Evolutionary conservation across 2,888 invertebrate genomes (phyloP), one percentile per base, ranked within the genome.

Genomic region (Entomobrya proxima): DNA sequence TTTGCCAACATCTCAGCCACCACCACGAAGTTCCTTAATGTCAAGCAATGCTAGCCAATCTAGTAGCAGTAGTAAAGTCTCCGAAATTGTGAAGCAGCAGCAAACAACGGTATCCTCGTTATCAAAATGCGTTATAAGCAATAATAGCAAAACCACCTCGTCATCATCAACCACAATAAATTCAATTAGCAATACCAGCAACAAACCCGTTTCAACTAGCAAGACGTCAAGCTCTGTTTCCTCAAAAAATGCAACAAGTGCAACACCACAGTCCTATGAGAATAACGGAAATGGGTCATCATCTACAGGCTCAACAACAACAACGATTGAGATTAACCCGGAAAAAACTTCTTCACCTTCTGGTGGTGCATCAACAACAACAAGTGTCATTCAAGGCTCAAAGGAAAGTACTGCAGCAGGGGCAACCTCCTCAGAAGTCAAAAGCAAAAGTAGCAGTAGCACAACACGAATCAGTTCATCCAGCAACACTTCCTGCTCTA

Each of bases 191-290:
- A 69, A 35, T 69, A 37, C 37, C 77, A 69, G 27, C 69, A 72
- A 81, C 69, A 76, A 69, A 58, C 37, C 76, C 32, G 40, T 77
- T 76, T 81, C 81, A 75, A 81, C 55, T 69, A 40, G 47, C 40
- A 85, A 85, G 79, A 37, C 79, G 44, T 79, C 85, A 85, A 86
- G 77, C 81, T 86, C 81, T 44, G 77, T 37, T 77, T 81, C 86
- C 55, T 77, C 79, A n/a, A 69, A 77, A 77, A 77, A 44, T 86
- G 86, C 30, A 50, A 27, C 72, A 61, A 64, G 50, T 44, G 30
- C 74, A 47, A 18, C 75, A 47, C 9, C 77, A n/a, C 30, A 37
- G 30, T 58, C 72, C 35, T 3, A 30, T 32, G 67, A 75, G 27
- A 76, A 30, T 44, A 76, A 78, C 74, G 78, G 86, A 82, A 82